phyloP scores from a whole-genome alignment of 2,888 invertebrate genomes.

The Epinotia nisella region DNA sequence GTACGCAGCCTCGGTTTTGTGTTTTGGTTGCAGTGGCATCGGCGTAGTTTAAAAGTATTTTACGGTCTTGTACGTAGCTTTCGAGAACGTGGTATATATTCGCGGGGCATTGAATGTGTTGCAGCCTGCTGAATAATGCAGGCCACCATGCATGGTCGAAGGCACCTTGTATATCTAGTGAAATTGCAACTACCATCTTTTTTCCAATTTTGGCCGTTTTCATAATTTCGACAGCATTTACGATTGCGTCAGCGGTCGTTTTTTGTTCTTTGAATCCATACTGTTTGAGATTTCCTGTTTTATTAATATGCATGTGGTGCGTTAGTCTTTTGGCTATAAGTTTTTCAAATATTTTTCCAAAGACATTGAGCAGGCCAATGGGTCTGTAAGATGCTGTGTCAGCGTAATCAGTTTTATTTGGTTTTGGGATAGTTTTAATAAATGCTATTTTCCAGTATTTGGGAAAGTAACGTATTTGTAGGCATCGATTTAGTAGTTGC shows the following conservation, averaged over 20 bases:
- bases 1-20: too few species aligned
- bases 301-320: neutral
- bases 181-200: neutral
- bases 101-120: too few species aligned
- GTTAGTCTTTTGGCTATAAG: neutral
- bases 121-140: too few species aligned
- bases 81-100: too few species aligned
- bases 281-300: neutral
- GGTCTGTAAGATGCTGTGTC: neutral
- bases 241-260: neutral
- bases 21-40: too few species aligned
- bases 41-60: too few species aligned
- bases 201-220: neutral
- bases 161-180: neutral
- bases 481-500: neutral
- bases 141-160: conserved; percentile 2
- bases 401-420: neutral
- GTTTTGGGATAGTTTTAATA: conserved; percentile 4
- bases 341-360: neutral
- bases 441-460: neutral
- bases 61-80: too few species aligned
- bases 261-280: neutral
- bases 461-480: neutral
- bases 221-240: neutral
- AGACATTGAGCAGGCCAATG: neutral